Conservation (phyloP, 2,113 vertebrate genomes). For the Tyto alba region DNA sequence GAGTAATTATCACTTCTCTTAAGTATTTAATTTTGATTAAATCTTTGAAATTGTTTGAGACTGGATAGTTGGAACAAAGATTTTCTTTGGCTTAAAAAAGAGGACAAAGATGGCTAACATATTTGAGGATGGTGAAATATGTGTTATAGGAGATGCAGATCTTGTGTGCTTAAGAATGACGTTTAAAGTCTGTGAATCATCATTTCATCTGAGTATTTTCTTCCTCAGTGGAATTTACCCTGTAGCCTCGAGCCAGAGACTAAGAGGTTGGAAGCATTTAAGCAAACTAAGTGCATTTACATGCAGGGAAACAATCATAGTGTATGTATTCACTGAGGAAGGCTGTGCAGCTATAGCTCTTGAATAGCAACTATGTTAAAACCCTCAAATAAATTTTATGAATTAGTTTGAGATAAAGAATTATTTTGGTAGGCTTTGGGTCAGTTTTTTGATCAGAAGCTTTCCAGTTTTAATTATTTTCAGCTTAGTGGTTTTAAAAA, state of each 20-base stretch:
- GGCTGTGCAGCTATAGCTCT: not conserved
- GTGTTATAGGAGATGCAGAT: not conserved
- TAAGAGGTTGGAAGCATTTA: not conserved
- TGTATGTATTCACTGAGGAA: not conserved
- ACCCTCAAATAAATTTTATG: not conserved
- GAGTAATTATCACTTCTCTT: not conserved
- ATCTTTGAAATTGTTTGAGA: not conserved
- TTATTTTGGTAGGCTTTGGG: not conserved
- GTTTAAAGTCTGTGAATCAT: not conserved
- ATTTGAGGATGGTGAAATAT: not conserved
- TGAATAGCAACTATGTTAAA: not conserved
- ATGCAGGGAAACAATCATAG: not conserved
- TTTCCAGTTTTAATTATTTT: not conserved
- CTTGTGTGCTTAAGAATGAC: not conserved
- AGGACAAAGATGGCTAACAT: not conserved
- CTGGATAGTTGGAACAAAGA: not conserved
- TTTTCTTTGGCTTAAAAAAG: not conserved
- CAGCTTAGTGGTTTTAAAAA: not conserved
- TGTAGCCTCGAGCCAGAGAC: not conserved
- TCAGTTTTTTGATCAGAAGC: not conserved
- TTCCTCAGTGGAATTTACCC: not conserved
- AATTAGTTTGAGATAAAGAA: not conserved
- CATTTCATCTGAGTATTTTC: not conserved
- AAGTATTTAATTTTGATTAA: not conserved
- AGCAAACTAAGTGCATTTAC: not conserved